Evolutionary conservation across 1,140 invertebrate genomes (phyloP).

Genomic region (Lamellibrachia luymesi): DNA sequence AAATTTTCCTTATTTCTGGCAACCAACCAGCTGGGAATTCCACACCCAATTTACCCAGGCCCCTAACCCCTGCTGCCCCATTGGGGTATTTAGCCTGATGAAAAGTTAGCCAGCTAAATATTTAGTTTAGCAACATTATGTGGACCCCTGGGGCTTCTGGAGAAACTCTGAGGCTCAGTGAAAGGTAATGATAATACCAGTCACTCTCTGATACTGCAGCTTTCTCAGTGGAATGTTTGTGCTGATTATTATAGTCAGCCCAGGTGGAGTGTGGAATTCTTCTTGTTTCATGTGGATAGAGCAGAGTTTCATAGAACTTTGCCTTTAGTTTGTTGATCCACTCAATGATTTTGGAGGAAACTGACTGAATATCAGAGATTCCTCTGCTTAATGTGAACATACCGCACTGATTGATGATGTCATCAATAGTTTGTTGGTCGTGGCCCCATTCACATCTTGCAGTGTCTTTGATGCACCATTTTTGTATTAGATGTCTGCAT

Average conservation of each 20-base stretch:
- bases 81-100: not conserved
- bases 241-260: not conserved
- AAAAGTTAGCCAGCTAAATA: not conserved
- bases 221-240: not conserved
- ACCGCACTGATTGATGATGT: no score
- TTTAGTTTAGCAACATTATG: not conserved
- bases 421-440: no score
- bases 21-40: not conserved
- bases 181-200: not conserved
- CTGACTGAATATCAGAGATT: no score
- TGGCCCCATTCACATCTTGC: no score
- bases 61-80: not conserved
- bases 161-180: not conserved
- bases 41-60: not conserved
- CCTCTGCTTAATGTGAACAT: no score
- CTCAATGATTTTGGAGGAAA: no score
- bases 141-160: not conserved
- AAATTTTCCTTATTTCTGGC: not conserved
- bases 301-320: no score
- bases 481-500: no score
- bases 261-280: not conserved
- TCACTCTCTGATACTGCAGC: not conserved
- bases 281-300: no score
- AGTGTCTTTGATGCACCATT: no score
- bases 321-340: no score